Percentiles rank a stretch among this genome's conserved stretches.
Conservation (phyloP, 1,140 invertebrate genomes). For the Adelges cooleyi region DNA sequence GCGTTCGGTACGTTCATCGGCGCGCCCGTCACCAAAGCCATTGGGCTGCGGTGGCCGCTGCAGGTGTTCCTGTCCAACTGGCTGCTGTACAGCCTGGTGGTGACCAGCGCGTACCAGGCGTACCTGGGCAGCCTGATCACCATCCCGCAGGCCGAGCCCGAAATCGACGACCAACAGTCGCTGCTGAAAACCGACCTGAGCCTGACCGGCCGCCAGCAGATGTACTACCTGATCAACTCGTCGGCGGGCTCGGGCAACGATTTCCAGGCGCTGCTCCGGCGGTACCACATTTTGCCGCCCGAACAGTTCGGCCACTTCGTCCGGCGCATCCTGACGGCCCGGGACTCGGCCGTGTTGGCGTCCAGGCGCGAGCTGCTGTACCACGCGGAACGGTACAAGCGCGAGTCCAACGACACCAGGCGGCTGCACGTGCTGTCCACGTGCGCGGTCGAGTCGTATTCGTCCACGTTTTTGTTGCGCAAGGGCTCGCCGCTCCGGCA, state of each 20-base stretch:
- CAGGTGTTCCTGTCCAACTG: conserved; percentile 32
- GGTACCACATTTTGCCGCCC: conserved; percentile 33
- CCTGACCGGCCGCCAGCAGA: conserved; percentile 32
- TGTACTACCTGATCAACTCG: conserved; percentile 34
- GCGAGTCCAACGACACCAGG: conserved; percentile 12
- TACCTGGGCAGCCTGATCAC: conserved; percentile 35
- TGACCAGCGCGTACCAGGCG: conserved; percentile 33
- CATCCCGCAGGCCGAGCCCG: conserved; percentile 31
- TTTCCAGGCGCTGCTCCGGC: conserved; percentile 31
- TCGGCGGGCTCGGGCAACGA: conserved; percentile 31
- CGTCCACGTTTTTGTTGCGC: conserved; percentile 32
- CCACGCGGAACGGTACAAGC: conserved; percentile 24
- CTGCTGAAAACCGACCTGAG: conserved; percentile 32
- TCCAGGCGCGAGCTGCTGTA: conserved; percentile 31
- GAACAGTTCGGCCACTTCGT: conserved; percentile 30
- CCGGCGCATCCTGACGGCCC: conserved; percentile 29
- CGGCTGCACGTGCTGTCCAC: conserved; percentile 30
- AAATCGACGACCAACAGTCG: conserved; percentile 31
- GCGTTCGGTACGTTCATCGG: conserved; percentile 31
- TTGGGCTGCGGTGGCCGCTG: conserved; percentile 27
- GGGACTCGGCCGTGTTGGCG: conserved; percentile 32
- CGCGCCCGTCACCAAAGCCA: conserved; percentile 10
- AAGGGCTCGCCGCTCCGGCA: conserved; percentile 31
- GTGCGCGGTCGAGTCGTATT: conserved; percentile 32
- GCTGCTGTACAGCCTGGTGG: conserved; percentile 33